Evolutionary conservation across 1,140 invertebrate species (phyloP).

Genomic region (Lordiphosa clarofinis): DNA sequence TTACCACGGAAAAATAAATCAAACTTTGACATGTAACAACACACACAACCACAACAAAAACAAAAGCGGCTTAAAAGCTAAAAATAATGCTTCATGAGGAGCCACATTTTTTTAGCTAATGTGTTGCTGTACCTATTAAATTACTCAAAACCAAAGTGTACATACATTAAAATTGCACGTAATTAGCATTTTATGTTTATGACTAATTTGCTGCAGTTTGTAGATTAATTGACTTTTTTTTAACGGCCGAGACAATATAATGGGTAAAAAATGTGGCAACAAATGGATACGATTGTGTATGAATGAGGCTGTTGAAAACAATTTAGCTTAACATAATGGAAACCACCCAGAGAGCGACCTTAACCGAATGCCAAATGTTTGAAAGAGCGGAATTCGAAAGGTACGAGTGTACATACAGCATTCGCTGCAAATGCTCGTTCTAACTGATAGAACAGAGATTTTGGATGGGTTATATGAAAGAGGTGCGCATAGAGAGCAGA

Average conservation of each 20-base stretch:
- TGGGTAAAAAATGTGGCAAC: conserved; percentile 20
- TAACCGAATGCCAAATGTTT: conserved; percentile 40
- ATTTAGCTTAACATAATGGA: conserved; percentile 42
- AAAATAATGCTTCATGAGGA: conserved; percentile 34
- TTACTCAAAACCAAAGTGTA: conserved; percentile 49
- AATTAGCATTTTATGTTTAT: conserved; percentile 76
- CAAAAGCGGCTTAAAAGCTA: conserved; percentile 1
- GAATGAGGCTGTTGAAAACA: conserved; percentile 21
- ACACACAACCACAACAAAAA: conserved; percentile 1
- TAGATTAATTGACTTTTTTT: conserved; percentile 71
- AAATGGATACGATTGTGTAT: conserved; percentile 13
- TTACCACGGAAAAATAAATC: conserved; percentile 69
- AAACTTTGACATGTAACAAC: conserved; percentile 60
- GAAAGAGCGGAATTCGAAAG: background rate
- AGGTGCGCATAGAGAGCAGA: too few relatives aligned
- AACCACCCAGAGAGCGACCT: conserved; percentile 18
- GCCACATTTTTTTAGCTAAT: conserved; percentile 39
- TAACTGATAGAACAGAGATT: too few relatives aligned
- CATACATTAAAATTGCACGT: conserved; percentile 56
- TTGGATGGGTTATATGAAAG: too few relatives aligned
- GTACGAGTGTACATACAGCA: background rate
- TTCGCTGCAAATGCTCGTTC: too few relatives aligned
- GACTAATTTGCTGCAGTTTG: conserved; percentile 66
- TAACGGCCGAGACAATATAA: conserved; percentile 51
- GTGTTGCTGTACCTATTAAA: conserved; percentile 49